Evolutionary conservation across 2,797 vertebrate genomes (phyloP).

Genomic region (Ptychobarbus kaznakovi): DNA sequence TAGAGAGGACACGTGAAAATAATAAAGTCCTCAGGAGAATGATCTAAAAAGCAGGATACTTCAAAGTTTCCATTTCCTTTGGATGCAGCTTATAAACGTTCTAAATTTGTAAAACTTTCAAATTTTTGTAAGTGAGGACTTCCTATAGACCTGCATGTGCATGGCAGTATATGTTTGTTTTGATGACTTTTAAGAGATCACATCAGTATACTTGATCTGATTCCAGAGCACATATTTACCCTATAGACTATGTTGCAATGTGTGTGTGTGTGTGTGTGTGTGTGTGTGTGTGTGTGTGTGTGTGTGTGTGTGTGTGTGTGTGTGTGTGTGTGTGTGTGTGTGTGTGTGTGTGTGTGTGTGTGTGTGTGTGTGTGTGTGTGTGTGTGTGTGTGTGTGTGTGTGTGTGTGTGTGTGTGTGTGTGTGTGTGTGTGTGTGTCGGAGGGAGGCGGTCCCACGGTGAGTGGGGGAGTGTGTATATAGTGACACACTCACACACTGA

Average conservation of each 20-base stretch:
- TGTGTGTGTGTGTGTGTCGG: constrained; percentile 13
- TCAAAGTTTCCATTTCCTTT: neutral
- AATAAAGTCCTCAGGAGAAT: neutral
- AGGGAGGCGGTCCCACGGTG: constrained; percentile 35
- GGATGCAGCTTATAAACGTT: neutral
- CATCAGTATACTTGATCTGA: constrained; percentile 48
- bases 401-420: constrained; percentile 1
- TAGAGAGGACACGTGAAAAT: neutral
- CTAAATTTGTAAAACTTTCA: neutral
- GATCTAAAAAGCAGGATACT: neutral
- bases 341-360: constrained; percentile 1
- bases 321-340: neutral
- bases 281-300: neutral
- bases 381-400: neutral
- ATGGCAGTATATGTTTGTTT: constrained; percentile 31
- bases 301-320: constrained; percentile 3
- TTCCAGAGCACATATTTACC: constrained; percentile 62
- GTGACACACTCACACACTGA: constrained; percentile 51
- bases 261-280: neutral
- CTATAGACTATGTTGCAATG: constrained; percentile 61
- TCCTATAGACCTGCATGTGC: neutral
- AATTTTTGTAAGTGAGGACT: neutral
- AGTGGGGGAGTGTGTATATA: constrained; percentile 51
- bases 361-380: neutral
- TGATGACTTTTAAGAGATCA: constrained; percentile 58